Base-by-base conservation (phyloP, 1,140 invertebrate genomes). In the Maconellicoccus hirsutus region DNA sequence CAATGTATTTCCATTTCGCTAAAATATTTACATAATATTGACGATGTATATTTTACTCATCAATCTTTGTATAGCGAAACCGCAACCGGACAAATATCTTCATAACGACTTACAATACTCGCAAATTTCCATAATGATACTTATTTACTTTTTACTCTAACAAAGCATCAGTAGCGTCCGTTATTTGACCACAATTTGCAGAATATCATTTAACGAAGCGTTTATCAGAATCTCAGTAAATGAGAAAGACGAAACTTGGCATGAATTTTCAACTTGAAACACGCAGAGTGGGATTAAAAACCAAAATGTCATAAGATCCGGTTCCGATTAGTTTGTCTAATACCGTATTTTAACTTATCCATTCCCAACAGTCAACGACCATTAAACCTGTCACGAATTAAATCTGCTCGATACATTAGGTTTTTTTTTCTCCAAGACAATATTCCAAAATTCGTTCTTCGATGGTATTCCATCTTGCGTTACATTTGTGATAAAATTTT, bases 231-330 rank as follows among this genome's bases (percentile, higher is more conserved):
- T n/a, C n/a, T n/a, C n/a, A n/a, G 21, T 59, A 59, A 59, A 16
- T 7, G 3, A 19, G 21, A 59, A 59, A n/a, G 52, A 19, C n/a
- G 21, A 16, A 59, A 33, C n/a, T n/a, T n/a, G n/a, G n/a, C n/a
- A n/a, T n/a, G n/a, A n/a, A n/a, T n/a, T n/a, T n/a, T n/a, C n/a
- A n/a, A n/a, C n/a, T n/a, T n/a, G 16, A 23, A 22, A 23, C 8
- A 66, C 25, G 22, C 10, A 22, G 61, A 66, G 61, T 25, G 3
- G 25, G 25, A 66, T 25, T 25, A 66, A 26, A 66, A 66, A 66
- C 16, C 10, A 66, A 66, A 66, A 66, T 66, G 61, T 66, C 61
- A 66, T 66, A 66, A 66, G 61, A 66, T 66, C 61, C 61, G 61
- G 61, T 66, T 26, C 25, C 61, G 61, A 66, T 66, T 66, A 66